These are phyloP conservation scores for Tetrapedia diversipes DNA, from an alignment of 2,888 invertebrate genomes.

Conservation along the genomic window DNA sequence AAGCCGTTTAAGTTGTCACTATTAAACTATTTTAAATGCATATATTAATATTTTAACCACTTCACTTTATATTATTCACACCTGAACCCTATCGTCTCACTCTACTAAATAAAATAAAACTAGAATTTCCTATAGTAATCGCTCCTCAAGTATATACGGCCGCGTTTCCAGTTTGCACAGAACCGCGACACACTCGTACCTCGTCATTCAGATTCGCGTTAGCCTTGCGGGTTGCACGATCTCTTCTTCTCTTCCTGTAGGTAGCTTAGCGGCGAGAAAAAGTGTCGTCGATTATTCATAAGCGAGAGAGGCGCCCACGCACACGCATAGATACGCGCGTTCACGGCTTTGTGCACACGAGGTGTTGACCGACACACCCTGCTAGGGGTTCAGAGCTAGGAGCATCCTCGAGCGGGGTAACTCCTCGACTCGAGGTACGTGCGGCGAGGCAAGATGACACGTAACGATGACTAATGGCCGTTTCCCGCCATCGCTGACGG, in stretches of 20 bases:
- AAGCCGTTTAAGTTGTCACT: too few relatives aligned
- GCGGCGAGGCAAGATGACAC: constrained; percentile 62
- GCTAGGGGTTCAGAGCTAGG: constrained; percentile 49
- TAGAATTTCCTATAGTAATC: too few relatives aligned
- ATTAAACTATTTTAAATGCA: too few relatives aligned
- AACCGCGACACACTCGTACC: constrained; percentile 28
- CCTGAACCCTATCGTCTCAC: too few relatives aligned
- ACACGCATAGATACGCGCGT: too few relatives aligned
- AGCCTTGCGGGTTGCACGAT: too few relatives aligned
- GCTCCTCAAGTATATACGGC: constrained; percentile 72
- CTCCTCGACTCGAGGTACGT: constrained; percentile 39
- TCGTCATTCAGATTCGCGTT: constrained; percentile 34
- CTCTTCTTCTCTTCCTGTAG: constrained; percentile 25
- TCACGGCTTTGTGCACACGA: constrained; percentile 45
- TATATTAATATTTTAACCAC: too few relatives aligned
- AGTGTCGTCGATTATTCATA: constrained; percentile 64
- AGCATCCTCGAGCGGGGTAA: constrained; percentile 51
- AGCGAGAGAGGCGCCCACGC: constrained; percentile 46
- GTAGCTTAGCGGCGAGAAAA: constrained; percentile 31
- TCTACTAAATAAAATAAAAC: too few relatives aligned
- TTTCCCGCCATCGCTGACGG: constrained; percentile 65
- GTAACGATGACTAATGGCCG: constrained; percentile 72
- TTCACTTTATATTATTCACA: too few relatives aligned
- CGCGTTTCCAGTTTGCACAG: constrained; percentile 65
- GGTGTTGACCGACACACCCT: constrained; percentile 51